These are phyloP conservation scores for Prochilodus magdalenae DNA, from an alignment of 2,113 vertebrate species.

Conservation along the genomic window DNA sequence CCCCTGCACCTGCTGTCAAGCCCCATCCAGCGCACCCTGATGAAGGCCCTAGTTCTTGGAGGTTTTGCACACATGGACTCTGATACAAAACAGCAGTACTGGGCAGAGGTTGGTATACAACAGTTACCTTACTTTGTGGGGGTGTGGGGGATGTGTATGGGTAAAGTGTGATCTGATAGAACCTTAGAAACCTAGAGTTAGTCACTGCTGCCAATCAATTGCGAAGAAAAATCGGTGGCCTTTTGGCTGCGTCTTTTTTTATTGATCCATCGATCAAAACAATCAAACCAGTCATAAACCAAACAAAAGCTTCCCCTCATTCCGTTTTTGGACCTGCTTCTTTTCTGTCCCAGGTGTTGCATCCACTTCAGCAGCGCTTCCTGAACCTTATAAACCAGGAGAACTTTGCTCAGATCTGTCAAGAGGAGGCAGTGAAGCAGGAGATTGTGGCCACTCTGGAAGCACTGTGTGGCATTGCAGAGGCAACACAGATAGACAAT, in stretches of 20 bases:
- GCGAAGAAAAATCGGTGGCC: too few relatives aligned
- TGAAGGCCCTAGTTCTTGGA: slow-evolving; percentile 97
- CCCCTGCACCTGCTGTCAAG: slow-evolving; percentile 95
- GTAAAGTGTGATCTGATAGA: too few relatives aligned
- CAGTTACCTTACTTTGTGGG: neutral
- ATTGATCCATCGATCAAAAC: neutral
- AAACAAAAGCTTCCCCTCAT: neutral
- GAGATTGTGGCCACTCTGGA: slow-evolving; percentile 95
- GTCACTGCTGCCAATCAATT: too few relatives aligned
- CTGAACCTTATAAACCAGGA: slow-evolving; percentile 98
- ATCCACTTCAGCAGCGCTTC: slow-evolving; percentile 96
- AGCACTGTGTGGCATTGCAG: slow-evolving; percentile 95
- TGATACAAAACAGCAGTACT: slow-evolving; percentile 96
- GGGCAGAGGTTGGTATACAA: slow-evolving; percentile 90
- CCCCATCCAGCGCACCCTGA: slow-evolving; percentile 92
- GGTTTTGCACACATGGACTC: slow-evolving; percentile 99
- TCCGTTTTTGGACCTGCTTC: neutral
- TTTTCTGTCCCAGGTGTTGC: slow-evolving; percentile 83
- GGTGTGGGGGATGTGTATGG: neutral
- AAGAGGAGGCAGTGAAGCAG: slow-evolving; percentile 93
- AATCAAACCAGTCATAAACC: neutral
- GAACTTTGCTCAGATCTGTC: slow-evolving; percentile 96
- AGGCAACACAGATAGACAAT: slow-evolving; percentile 97
- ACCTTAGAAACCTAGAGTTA: too few relatives aligned
- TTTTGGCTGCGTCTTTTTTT: too few relatives aligned